A percentile compares a stretch with the other conserved stretches of the same genome.
phyloP scores from a whole-genome alignment of 2,797 vertebrate genomes.

The Netta rufina region DNA sequence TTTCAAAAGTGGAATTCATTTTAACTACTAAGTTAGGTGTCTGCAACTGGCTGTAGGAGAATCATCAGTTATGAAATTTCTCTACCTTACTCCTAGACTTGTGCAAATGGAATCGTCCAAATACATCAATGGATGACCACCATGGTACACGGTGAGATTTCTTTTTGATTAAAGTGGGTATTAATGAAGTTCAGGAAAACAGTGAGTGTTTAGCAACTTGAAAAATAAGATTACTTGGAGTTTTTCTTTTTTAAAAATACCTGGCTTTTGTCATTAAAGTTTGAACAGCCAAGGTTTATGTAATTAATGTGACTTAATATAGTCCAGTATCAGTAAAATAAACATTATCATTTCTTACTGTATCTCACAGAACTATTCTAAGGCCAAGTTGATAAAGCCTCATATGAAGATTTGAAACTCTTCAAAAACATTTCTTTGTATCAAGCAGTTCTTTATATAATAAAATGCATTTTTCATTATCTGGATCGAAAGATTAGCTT shows the following conservation, averaged over 20 bases:
- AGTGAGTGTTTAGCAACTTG: not conserved
- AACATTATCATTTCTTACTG: not conserved
- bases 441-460: not conserved
- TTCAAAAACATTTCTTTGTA: not conserved
- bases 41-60: not conserved
- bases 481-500: not conserved
- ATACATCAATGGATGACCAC: not conserved
- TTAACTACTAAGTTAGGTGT: not conserved
- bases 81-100: not conserved
- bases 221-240: not conserved
- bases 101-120: not conserved
- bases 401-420: not conserved
- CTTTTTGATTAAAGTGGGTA: not conserved
- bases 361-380: not conserved
- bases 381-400: not conserved
- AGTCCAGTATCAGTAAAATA: not conserved
- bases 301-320: not conserved
- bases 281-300: not conserved
- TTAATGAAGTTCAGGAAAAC: not conserved
- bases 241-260: not conserved
- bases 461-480: not conserved
- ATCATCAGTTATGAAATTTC: not conserved
- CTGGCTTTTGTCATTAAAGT: not conserved
- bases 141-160: not conserved
- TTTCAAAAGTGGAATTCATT: not conserved